Evolutionary conservation across 2,888 invertebrate genomes (phyloP), one percentile per base, ranked within the genome.

Genomic region (Mylabris sibirica): DNA sequence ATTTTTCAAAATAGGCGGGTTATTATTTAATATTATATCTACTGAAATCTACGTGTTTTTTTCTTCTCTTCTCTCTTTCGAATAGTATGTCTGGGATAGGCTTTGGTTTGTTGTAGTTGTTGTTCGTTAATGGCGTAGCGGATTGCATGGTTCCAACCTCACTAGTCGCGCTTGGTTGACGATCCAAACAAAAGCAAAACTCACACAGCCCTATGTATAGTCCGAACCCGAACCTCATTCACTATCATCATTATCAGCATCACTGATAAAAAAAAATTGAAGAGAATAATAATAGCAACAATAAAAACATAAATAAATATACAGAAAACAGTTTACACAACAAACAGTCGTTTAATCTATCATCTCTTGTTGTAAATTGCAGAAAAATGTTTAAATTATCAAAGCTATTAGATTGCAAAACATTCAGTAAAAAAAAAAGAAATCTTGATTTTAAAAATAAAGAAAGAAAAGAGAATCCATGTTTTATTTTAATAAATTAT

Each of bases 161-260:
- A 79, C 79, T 77, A 78, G 81, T 80, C 71, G 76, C 80, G 81
- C 78, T 79, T 80, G 79, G 81, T 71, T 79, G 80, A 73, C 79
- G 79, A 79, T 78, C 80, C 77, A 76, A 77, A 76, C 78, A 75
- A 71, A 77, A 78, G 79, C 71, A 72, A 69, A 69, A 71, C 68
- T 80, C 72, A 79, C 78, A 78, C 77, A 65, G 72, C 74, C 73
- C 68, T 17, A 44, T 44, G 44, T 44, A 44, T 30, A 30, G 30
- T 30, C 30, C 30, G 30, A 64, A 41, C 34, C 30, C 30, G 30
- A 64, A 41, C 34, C 60, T 60, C 64, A 64, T 62, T 65, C 65
- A 60, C 65, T 66, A 67, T 64, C 65, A 69, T 63, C 67, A 30
- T 8, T 30, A 30, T 30, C 30, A 8, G 30, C 4, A 30, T 30